These are phyloP conservation scores for Nephrotoma flavescens DNA, from an alignment of 2,888 invertebrate species.

Conservation along the genomic window DNA sequence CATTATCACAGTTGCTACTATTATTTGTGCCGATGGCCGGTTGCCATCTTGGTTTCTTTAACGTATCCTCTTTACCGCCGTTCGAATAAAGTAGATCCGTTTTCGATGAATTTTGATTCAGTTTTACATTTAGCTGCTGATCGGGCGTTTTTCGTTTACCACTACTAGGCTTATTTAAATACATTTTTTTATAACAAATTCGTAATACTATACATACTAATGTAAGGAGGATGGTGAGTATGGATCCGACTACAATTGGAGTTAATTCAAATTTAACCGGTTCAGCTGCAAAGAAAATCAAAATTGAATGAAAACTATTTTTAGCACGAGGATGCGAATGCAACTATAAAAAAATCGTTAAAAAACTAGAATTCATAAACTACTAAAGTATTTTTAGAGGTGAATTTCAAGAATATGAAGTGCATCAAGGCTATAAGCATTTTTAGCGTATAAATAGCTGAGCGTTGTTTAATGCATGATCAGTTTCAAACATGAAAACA, in stretches of 20 bases:
- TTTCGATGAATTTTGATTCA: constrained; percentile 2
- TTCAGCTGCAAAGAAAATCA: background rate
- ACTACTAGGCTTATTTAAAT: background rate
- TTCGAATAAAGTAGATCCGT: background rate
- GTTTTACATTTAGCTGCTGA: background rate
- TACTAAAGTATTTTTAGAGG: background rate
- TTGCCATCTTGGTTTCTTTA: constrained; percentile 3
- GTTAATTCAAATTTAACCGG: constrained; percentile 9
- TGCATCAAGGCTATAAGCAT: background rate
- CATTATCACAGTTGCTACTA: background rate
- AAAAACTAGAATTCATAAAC: background rate
- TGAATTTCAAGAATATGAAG: background rate
- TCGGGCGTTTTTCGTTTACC: background rate
- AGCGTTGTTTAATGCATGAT: background rate
- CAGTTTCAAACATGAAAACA: background rate
- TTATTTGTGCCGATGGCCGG: background rate
- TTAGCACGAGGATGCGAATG: background rate
- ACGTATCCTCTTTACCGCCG: constrained; percentile 6
- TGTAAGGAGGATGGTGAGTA: constrained; percentile 11
- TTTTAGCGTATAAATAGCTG: background rate
- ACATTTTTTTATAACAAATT: constrained; percentile 9
- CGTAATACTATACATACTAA: constrained; percentile 10
- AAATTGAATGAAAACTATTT: background rate
- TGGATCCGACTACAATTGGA: constrained; percentile 12
- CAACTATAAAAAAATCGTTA: background rate